These are phyloP conservation scores for Heliornis fulica DNA, from an alignment of 2,113 vertebrate genomes.

Conservation along the genomic window DNA sequence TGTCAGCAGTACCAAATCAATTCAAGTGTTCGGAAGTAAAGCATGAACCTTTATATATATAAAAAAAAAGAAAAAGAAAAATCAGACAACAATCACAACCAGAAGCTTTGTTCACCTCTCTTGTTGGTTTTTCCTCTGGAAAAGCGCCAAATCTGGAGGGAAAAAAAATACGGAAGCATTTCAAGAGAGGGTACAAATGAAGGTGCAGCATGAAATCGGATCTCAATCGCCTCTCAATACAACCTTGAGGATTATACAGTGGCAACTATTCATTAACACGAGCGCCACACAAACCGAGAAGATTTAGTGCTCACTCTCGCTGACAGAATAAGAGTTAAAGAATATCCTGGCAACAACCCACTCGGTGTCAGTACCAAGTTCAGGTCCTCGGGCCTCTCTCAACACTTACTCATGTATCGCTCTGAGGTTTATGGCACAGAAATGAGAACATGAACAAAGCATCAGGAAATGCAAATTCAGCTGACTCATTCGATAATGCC, in stretches of 20 bases:
- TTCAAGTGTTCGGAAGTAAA: background rate
- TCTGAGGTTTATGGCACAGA: background rate
- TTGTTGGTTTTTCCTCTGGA: background rate
- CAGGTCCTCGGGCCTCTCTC: constrained; percentile 24
- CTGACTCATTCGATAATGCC: background rate
- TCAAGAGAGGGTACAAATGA: background rate
- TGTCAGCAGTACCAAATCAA: constrained; percentile 36
- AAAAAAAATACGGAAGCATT: background rate
- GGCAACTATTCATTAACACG: constrained; percentile 32
- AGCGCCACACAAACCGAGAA: background rate
- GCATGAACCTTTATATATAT: constrained; percentile 9
- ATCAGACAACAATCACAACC: background rate
- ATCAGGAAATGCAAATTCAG: background rate
- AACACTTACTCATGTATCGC: background rate
- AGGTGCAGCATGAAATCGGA: constrained; percentile 34
- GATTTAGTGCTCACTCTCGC: background rate
- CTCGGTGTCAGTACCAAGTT: background rate
- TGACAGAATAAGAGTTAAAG: background rate
- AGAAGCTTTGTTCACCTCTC: background rate
- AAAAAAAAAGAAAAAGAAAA: background rate
- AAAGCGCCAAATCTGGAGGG: background rate
- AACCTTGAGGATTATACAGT: constrained; percentile 27
- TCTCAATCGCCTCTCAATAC: background rate
- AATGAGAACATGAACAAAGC: background rate
- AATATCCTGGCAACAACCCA: constrained; percentile 43